Percentiles rank a stretch among this genome's conserved stretches.
Conservation (phyloP, 1,140 invertebrate genomes). For the Lasioglossum albipes region DNA sequence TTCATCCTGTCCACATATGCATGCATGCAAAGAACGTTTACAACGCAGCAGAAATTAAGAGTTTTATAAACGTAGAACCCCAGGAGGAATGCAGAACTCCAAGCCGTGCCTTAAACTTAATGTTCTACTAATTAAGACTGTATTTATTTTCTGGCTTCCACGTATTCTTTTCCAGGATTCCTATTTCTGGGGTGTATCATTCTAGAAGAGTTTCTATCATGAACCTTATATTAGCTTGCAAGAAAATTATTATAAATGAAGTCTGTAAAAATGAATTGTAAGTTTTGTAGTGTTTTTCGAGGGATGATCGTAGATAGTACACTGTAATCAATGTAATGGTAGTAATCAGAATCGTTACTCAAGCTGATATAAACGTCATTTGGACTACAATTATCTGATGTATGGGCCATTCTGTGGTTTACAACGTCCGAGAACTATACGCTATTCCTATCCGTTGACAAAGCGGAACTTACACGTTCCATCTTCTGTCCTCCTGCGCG, state of each 20-base stretch:
- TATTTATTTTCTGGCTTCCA: no score
- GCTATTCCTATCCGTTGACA: conserved; percentile 34
- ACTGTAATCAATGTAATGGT: conserved; percentile 5
- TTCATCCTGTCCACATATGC: no score
- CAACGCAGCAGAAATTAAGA: no score
- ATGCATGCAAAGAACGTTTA: no score
- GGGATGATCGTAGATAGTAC: background rate
- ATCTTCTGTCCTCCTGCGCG: conserved; percentile 15
- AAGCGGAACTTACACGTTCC: conserved; percentile 43
- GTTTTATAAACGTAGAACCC: no score
- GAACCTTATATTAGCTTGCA: background rate
- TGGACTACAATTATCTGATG: conserved; percentile 41
- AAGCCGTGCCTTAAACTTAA: no score
- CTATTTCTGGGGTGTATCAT: no score
- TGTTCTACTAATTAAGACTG: no score
- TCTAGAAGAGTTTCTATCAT: background rate
- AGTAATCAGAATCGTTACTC: conserved; percentile 30
- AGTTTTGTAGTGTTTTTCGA: background rate
- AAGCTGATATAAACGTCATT: conserved; percentile 42
- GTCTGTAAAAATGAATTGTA: background rate
- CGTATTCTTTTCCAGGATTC: no score
- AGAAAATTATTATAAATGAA: background rate
- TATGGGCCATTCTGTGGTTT: conserved; percentile 34
- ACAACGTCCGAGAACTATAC: conserved; percentile 35
- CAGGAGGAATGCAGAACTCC: no score